A percentile compares a stretch with the other conserved stretches of the same genome.
These are phyloP conservation scores for Glomeris maerens DNA, from an alignment of 1,140 invertebrate species.

Conservation along the genomic window DNA sequence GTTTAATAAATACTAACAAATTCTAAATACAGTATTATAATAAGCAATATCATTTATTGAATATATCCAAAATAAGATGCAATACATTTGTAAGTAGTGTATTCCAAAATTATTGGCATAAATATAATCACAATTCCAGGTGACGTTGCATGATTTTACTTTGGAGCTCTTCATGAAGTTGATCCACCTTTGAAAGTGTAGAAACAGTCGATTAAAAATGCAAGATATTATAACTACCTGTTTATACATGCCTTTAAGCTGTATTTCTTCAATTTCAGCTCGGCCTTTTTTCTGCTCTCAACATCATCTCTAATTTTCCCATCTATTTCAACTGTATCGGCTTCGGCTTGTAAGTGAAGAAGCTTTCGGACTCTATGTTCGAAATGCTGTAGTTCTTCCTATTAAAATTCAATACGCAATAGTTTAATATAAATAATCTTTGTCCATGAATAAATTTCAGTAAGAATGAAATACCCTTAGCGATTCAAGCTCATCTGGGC, in stretches of 20 bases:
- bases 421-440: neutral
- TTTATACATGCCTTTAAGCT: constrained; percentile 42
- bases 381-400: constrained; percentile 73
- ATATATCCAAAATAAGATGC: no score
- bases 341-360: constrained; percentile 60
- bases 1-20: no score
- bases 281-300: constrained; percentile 43
- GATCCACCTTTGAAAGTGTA: constrained; percentile 44
- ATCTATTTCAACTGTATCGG: constrained; percentile 41
- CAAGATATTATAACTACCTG: neutral
- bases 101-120: no score
- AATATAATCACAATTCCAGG: constrained; percentile 1
- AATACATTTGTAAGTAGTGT: no score
- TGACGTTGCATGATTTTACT: constrained; percentile 58
- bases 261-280: constrained; percentile 65
- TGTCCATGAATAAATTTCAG: neutral
- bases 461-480: constrained; percentile 46
- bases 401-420: constrained; percentile 15
- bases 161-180: constrained; percentile 67
- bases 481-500: constrained; percentile 60
- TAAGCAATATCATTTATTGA: no score
- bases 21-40: no score
- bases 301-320: constrained; percentile 41
- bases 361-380: constrained; percentile 71
- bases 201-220: constrained; percentile 9